Conservation (phyloP, 2,888 invertebrate genomes). For the Morpho achilles region DNA sequence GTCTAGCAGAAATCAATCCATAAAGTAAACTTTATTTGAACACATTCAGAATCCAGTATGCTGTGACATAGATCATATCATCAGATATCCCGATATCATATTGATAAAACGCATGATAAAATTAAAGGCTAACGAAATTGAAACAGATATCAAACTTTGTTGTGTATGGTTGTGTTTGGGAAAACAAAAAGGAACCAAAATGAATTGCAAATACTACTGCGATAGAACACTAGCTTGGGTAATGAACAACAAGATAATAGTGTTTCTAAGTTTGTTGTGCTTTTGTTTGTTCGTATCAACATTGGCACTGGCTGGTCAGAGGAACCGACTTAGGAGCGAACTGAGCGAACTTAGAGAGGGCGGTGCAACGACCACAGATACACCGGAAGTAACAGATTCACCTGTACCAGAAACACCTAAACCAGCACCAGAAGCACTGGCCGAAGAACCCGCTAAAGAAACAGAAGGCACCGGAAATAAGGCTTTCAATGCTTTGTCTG, state of each 20-base stretch:
- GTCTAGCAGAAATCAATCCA: background rate
- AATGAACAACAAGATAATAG: slow-evolving; percentile 62
- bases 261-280: slow-evolving; percentile 51
- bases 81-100: background rate
- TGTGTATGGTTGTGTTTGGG: background rate
- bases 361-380: background rate
- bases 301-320: slow-evolving; percentile 53
- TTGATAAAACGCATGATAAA: slow-evolving; percentile 4
- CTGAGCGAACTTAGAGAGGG: slow-evolving; percentile 35
- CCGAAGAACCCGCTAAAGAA: background rate
- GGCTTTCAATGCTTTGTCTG: background rate
- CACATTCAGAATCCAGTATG: background rate
- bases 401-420: background rate
- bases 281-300: slow-evolving; percentile 64
- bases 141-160: background rate
- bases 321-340: slow-evolving; percentile 39
- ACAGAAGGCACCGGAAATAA: background rate
- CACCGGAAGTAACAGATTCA: background rate
- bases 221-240: slow-evolving; percentile 53
- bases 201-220: slow-evolving; percentile 51
- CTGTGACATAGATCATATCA: background rate
- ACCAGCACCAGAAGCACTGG: background rate
- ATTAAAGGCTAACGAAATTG: background rate
- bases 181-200: slow-evolving; percentile 24
- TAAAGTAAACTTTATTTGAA: background rate